These are phyloP conservation scores for Icerya purchasi DNA, from an alignment of 2,888 invertebrate genomes.

Conservation along the genomic window DNA sequence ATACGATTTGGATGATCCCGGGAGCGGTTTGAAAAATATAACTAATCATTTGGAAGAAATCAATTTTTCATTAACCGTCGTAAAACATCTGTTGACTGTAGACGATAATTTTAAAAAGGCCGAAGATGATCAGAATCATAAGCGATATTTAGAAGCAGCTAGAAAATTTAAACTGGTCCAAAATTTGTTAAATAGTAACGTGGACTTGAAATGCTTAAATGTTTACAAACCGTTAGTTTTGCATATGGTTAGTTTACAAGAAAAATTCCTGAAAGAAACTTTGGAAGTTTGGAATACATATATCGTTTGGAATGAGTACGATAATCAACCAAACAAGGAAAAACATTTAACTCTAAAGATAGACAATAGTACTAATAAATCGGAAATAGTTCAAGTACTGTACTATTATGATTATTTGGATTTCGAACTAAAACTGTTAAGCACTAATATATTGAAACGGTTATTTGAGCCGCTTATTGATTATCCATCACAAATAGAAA, in stretches of 20 bases:
- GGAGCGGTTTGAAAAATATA: constrained; percentile 35
- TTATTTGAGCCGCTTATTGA: constrained; percentile 37
- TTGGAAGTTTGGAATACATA: constrained; percentile 30
- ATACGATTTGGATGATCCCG: constrained; percentile 36
- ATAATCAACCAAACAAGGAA: constrained; percentile 15
- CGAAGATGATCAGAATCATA: constrained; percentile 22
- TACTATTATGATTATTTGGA: constrained; percentile 27
- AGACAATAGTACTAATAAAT: constrained; percentile 12
- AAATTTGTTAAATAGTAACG: constrained; percentile 20
- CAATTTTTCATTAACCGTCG: constrained; percentile 32
- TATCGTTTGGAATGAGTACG: constrained; percentile 26
- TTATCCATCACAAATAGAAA: constrained; percentile 27
- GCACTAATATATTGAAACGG: constrained; percentile 34
- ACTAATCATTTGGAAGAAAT: constrained; percentile 33
- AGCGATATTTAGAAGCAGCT: constrained; percentile 29
- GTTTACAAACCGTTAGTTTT: constrained; percentile 30
- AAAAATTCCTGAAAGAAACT: constrained; percentile 29
- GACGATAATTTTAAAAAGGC: constrained; percentile 25
- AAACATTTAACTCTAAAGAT: constrained; percentile 19
- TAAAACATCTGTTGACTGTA: constrained; percentile 26
- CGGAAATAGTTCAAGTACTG: constrained; percentile 23
- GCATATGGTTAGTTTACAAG: constrained; percentile 28
- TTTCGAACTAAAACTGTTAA: constrained; percentile 33
- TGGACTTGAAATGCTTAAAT: constrained; percentile 31
- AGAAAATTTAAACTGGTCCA: constrained; percentile 31